Percentiles rank a stretch among this genome's conserved stretches.
Evolutionary conservation across 2,797 vertebrate species (phyloP).

Genomic region (Anas georgica): DNA sequence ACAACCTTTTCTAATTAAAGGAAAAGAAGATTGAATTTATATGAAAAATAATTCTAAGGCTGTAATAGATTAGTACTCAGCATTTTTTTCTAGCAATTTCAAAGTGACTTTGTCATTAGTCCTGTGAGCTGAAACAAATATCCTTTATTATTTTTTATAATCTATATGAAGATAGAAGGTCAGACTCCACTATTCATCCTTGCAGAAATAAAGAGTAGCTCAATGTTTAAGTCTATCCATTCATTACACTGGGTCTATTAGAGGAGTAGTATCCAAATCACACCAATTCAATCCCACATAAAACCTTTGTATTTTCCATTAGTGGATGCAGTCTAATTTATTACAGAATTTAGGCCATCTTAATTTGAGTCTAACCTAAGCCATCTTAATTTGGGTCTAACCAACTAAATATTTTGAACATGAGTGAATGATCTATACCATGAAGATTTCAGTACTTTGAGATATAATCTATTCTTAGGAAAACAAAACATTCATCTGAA

Average conservation of each 20-base stretch:
- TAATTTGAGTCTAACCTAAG: neutral
- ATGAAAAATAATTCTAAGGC: neutral
- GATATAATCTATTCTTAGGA: neutral
- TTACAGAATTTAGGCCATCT: neutral
- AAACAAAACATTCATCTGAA: neutral
- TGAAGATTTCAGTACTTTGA: neutral
- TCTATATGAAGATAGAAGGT: neutral
- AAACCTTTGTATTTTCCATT: neutral
- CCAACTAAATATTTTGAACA: neutral
- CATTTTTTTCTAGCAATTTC: neutral
- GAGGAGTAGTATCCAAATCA: neutral
- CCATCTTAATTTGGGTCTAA: neutral
- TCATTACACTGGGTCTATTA: neutral
- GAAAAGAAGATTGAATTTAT: slow-evolving; percentile 44
- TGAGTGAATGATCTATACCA: neutral
- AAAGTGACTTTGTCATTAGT: neutral
- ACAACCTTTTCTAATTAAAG: slow-evolving; percentile 40
- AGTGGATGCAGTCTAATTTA: neutral
- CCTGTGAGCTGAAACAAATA: neutral
- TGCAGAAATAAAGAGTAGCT: neutral
- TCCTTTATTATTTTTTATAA: neutral
- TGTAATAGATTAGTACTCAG: neutral
- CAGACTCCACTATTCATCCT: neutral
- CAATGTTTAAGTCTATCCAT: neutral
- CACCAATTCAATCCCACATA: neutral